Evolutionary conservation across 1,140 invertebrate species (phyloP).

Genomic region (Zaprionus camerounensis): DNA sequence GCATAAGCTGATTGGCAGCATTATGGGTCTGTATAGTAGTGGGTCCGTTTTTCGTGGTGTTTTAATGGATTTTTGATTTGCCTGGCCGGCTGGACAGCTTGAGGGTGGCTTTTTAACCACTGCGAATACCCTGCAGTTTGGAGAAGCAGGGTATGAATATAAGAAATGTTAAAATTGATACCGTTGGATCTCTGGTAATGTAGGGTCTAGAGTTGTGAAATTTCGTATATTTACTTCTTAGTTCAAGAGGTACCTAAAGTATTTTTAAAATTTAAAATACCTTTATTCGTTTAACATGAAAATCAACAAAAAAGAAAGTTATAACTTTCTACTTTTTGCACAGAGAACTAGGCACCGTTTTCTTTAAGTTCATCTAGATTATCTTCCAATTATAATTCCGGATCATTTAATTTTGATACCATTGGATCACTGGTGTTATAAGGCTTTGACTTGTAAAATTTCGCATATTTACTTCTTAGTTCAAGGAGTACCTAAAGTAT

Average conservation of each 20-base stretch:
- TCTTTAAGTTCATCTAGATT: too few species aligned
- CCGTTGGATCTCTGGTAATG: background rate
- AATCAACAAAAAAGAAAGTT: too few species aligned
- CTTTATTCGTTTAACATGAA: too few species aligned
- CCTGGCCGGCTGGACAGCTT: constrained; percentile 42
- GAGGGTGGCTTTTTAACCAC: constrained; percentile 20
- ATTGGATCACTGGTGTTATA: background rate
- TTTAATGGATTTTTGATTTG: constrained; percentile 84
- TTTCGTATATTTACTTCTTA: background rate
- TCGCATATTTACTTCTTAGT: background rate
- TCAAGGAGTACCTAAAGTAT: background rate
- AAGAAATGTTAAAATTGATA: background rate
- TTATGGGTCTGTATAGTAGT: constrained; percentile 19
- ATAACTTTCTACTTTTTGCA: too few species aligned
- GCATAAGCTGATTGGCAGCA: constrained; percentile 74
- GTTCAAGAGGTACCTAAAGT: background rate
- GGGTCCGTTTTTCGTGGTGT: constrained; percentile 58
- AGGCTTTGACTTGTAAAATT: background rate
- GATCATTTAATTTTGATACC: too few species aligned
- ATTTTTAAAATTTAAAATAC: too few species aligned
- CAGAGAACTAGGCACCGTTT: too few species aligned
- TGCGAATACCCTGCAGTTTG: background rate
- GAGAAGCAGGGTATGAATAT: background rate
- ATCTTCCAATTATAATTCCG: too few species aligned
- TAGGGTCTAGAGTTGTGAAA: background rate